These are phyloP conservation scores for Drosophila pectinifera DNA, from an alignment of 1,140 invertebrate genomes.

Conservation along the genomic window DNA sequence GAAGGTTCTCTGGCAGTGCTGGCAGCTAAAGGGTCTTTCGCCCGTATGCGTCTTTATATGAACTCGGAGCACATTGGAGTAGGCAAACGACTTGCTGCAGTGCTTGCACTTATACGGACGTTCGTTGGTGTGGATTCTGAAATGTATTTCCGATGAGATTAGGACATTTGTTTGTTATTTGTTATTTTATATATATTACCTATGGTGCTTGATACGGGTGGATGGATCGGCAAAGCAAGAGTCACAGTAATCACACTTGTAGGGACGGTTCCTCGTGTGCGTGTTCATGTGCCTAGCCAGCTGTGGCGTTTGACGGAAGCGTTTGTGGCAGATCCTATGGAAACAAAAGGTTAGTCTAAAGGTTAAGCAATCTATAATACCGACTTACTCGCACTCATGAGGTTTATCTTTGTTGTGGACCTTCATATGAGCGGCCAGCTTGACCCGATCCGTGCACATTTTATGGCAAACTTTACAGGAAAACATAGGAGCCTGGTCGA, in stretches of 20 bases:
- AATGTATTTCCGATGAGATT: background rate
- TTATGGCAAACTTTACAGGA: constrained; percentile 66
- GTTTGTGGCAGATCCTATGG: constrained; percentile 76
- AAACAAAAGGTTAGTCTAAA: background rate
- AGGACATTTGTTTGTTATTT: no score
- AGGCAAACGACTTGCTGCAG: constrained; percentile 71
- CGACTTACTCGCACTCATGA: constrained; percentile 80
- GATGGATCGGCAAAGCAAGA: constrained; percentile 89
- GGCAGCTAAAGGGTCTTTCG: constrained; percentile 66
- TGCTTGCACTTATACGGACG: constrained; percentile 70
- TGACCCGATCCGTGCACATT: constrained; percentile 54
- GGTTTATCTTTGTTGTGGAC: constrained; percentile 66
- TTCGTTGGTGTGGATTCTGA: constrained; percentile 79
- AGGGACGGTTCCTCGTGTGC: constrained; percentile 74
- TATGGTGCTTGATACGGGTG: constrained; percentile 87
- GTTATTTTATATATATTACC: constrained; percentile 63
- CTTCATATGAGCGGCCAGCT: constrained; percentile 66
- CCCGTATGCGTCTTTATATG: constrained; percentile 75
- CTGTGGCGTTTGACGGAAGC: constrained; percentile 72
- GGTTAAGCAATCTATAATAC: fast-evolving
- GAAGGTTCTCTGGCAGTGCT: constrained; percentile 60
- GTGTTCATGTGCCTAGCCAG: constrained; percentile 79
- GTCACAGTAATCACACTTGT: constrained; percentile 87
- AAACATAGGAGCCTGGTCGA: constrained; percentile 13
- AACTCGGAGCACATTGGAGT: constrained; percentile 76